phyloP scores from a whole-genome alignment of 37 sponge, comb jelly and placozoan genomes.

The Diacarnus erythraeanus region DNA sequence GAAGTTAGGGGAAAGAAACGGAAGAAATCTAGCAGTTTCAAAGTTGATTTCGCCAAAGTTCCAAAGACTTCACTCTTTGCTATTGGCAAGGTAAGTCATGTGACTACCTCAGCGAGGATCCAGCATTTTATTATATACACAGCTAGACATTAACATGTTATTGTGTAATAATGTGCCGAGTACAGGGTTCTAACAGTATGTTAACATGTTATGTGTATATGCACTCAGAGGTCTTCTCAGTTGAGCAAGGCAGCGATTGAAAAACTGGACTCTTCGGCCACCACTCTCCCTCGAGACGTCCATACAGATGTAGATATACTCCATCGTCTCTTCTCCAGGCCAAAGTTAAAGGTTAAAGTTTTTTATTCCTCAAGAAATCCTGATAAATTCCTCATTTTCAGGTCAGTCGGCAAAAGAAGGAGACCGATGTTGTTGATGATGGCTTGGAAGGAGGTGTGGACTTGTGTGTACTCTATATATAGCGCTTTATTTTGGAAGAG shows the following conservation, averaged over 20 bases:
- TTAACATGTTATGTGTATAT: too few species aligned
- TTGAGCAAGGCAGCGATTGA: slow-evolving; percentile 33
- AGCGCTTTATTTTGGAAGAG: not conserved
- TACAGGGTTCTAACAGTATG: too few species aligned
- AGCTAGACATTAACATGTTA: too few species aligned
- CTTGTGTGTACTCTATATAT: not conserved
- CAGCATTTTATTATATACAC: too few species aligned
- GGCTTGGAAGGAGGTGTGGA: slow-evolving; percentile 12
- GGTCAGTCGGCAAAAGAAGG: slow-evolving; percentile 4
- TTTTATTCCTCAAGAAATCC: not conserved
- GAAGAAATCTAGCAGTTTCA: slow-evolving; percentile 5
- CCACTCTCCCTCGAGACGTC: slow-evolving; percentile 59
- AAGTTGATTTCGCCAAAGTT: slow-evolving; percentile 26
- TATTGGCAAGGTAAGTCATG: slow-evolving; percentile 45
- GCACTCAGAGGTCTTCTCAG: slow-evolving; percentile 14
- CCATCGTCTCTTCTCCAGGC: slow-evolving; percentile 45
- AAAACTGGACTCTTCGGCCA: slow-evolving; percentile 21
- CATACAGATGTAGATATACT: slow-evolving; percentile 30
- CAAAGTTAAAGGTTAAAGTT: slow-evolving; percentile 50
- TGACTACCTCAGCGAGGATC: too few species aligned
- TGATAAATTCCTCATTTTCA: not conserved
- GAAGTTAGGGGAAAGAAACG: slow-evolving; percentile 27
- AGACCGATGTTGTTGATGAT: not conserved
- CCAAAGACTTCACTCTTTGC: slow-evolving; percentile 22
- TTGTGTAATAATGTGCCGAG: too few species aligned